Evolutionary conservation across 2,113 vertebrate genomes (phyloP).

Genomic region (Neomonachus schauinslandi): DNA sequence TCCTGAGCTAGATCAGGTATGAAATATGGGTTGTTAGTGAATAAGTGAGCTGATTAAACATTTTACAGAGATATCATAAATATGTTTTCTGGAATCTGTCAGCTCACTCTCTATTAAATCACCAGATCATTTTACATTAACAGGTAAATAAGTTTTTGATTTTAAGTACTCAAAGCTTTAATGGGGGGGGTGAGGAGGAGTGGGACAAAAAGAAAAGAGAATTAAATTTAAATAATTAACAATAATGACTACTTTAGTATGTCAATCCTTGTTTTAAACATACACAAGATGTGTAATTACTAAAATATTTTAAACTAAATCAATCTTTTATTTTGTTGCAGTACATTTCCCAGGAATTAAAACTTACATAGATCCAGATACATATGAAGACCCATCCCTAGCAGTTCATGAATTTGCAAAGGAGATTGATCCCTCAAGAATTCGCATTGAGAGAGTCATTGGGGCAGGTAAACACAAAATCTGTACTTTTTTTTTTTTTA

Average conservation of each 20-base stretch:
- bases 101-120: background rate
- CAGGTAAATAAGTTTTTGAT: background rate
- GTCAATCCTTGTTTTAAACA: background rate
- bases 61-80: constrained; percentile 17
- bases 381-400: constrained; percentile 95
- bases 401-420: constrained; percentile 98
- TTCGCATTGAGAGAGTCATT: constrained; percentile 97
- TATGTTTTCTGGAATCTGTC: background rate
- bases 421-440: constrained; percentile 96
- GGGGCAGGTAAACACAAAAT: constrained; percentile 91
- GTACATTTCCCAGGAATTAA: constrained; percentile 94
- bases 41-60: background rate
- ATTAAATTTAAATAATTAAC: background rate
- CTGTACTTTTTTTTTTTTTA: background rate
- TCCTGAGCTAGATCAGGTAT: background rate
- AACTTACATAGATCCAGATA: constrained; percentile 97
- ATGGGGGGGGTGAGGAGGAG: rapidly evolving
- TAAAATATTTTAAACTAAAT: constrained; percentile 46
- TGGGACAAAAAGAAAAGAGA: background rate
- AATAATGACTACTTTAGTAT: background rate
- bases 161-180: background rate
- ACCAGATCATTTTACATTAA: constrained; percentile 29
- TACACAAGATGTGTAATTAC: background rate
- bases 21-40: background rate
- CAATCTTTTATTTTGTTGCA: constrained; percentile 79